phyloP scores from a whole-genome alignment of 1,140 invertebrate genomes.

The Saccostrea glomerata region DNA sequence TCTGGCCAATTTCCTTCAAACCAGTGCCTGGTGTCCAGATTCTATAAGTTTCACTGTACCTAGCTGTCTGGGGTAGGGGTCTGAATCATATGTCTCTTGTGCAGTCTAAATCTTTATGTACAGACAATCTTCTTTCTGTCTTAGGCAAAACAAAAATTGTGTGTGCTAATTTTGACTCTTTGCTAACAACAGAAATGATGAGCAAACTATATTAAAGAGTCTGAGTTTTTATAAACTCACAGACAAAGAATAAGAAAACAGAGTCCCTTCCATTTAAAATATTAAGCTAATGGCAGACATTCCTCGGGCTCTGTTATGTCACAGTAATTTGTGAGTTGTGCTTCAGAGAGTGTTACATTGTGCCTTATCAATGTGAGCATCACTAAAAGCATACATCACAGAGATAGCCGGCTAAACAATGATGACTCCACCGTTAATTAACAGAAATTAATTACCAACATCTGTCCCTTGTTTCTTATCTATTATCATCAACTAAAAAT shows the following conservation, averaged over 20 bases:
- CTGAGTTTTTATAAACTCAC: conserved; percentile 1
- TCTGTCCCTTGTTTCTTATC: not conserved
- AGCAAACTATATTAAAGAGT: not conserved
- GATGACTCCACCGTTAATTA: not conserved
- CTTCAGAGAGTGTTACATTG: not conserved
- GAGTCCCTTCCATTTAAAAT: not conserved
- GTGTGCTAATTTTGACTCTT: too few relatives aligned
- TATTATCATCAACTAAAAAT: not conserved
- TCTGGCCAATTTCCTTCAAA: too few relatives aligned
- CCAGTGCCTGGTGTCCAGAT: too few relatives aligned
- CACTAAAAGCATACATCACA: conserved; percentile 6
- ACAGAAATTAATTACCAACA: not conserved
- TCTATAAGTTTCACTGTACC: too few relatives aligned
- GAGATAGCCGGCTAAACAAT: not conserved
- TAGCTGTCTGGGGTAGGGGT: too few relatives aligned
- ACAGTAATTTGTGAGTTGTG: conserved; percentile 5
- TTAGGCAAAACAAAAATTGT: too few relatives aligned
- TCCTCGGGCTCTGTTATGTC: not conserved
- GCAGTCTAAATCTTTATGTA: too few relatives aligned
- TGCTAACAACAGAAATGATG: too few relatives aligned
- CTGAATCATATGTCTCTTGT: too few relatives aligned
- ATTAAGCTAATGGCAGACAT: not conserved
- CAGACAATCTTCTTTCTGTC: too few relatives aligned
- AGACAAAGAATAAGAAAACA: not conserved
- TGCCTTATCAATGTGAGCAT: not conserved